A percentile compares a stretch with the other conserved stretches of the same genome.
These are phyloP conservation scores for Tachyglossus aculeatus DNA, from an alignment of 2,797 vertebrate species.

Conservation along the genomic window DNA sequence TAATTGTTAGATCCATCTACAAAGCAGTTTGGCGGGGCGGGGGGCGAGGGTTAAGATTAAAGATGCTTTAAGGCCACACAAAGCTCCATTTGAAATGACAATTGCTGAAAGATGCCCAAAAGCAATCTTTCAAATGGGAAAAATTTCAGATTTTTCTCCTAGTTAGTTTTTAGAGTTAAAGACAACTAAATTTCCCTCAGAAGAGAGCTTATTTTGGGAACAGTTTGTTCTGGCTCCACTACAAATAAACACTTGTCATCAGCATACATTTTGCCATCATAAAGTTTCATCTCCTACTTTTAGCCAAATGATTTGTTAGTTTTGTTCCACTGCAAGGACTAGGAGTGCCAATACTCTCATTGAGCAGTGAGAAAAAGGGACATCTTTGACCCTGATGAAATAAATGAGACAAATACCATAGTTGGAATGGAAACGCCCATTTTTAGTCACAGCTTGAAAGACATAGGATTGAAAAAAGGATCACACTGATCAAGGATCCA, in stretches of 20 bases:
- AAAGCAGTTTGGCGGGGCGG: not conserved
- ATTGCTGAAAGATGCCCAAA: slow-evolving; percentile 13
- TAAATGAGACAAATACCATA: not conserved
- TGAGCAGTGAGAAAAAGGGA: not conserved
- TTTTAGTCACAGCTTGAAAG: slow-evolving; percentile 19
- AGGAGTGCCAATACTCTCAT: not conserved
- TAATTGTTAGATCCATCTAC: not conserved
- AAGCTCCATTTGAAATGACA: slow-evolving; percentile 14
- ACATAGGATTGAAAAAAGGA: too few species aligned
- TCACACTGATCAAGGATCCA: slow-evolving; percentile 4
- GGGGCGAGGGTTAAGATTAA: not conserved
- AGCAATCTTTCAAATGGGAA: slow-evolving; percentile 19
- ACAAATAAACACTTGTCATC: slow-evolving; percentile 38
- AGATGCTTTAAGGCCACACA: not conserved
- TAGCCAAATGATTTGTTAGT: not conserved
- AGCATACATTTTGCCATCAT: not conserved
- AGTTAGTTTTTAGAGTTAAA: slow-evolving; percentile 31
- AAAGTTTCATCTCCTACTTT: not conserved
- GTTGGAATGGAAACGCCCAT: not conserved
- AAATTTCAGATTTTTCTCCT: slow-evolving; percentile 34
- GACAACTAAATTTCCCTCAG: slow-evolving; percentile 42
- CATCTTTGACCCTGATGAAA: not conserved
- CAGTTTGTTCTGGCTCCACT: slow-evolving; percentile 24
- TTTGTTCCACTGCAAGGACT: not conserved
- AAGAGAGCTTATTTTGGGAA: slow-evolving; percentile 45